Evolutionary conservation across 2,113 vertebrate species (phyloP).

Genomic region (Nymphicus hollandicus): DNA sequence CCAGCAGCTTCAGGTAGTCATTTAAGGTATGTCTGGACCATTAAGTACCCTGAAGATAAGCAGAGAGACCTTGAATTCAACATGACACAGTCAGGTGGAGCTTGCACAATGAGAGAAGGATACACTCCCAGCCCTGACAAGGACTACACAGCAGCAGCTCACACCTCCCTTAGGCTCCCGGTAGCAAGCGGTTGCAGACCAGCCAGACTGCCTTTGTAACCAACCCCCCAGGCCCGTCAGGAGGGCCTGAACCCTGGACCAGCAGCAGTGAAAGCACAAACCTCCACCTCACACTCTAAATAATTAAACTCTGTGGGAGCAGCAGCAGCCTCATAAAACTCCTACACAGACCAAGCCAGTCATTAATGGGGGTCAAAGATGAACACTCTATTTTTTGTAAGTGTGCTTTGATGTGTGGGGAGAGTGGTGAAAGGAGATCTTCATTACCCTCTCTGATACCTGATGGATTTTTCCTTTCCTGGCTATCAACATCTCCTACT

Average conservation of each 20-base stretch:
- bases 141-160: neutral
- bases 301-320: conserved; percentile 66
- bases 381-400: conserved; percentile 13
- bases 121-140: neutral
- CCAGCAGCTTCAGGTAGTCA: neutral
- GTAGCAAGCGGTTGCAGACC: neutral
- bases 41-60: neutral
- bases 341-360: conserved; percentile 43
- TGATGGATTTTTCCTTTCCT: conserved; percentile 21
- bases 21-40: neutral
- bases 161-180: neutral
- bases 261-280: conserved; percentile 22
- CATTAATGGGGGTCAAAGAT: conserved; percentile 65
- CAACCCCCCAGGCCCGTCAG: neutral
- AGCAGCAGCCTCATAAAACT: conserved; percentile 51
- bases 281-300: conserved; percentile 34
- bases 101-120: neutral
- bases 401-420: conserved; percentile 38
- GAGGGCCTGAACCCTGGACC: conserved; percentile 10
- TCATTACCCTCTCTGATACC: conserved; percentile 21
- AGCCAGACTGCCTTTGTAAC: neutral
- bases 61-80: neutral
- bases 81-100: fast-evolving
- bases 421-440: conserved; percentile 29
- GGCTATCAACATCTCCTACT: conserved; percentile 40